Evolutionary conservation across 2,797 vertebrate genomes (phyloP).

Genomic region (Gallirallus australis): DNA sequence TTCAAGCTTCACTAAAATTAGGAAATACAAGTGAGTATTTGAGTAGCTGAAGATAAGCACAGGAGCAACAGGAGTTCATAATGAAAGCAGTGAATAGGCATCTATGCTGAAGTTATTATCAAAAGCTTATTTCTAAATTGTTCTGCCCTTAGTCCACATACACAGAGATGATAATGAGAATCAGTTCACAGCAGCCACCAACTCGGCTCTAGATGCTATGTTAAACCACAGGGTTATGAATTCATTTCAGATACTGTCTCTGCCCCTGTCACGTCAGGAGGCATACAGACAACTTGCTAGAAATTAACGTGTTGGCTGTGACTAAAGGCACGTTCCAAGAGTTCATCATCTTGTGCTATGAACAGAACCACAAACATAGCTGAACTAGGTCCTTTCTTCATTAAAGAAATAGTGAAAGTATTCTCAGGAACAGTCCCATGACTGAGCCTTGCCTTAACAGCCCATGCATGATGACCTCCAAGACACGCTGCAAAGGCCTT

Average conservation of each 20-base stretch:
- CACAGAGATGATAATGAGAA: not conserved
- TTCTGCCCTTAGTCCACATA: not conserved
- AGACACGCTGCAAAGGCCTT: conserved; percentile 17
- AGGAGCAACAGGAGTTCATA: not conserved
- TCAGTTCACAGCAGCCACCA: not conserved
- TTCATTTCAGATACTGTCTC: not conserved
- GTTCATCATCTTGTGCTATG: not conserved
- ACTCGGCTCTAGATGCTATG: not conserved
- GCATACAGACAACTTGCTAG: not conserved
- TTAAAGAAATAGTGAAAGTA: conserved; percentile 48
- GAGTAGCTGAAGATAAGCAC: not conserved
- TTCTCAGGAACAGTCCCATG: conserved; percentile 52
- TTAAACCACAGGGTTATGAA: not conserved
- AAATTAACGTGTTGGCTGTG: not conserved
- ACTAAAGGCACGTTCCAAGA: not conserved
- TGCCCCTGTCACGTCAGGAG: not conserved
- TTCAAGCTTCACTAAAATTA: not conserved
- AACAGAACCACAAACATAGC: not conserved
- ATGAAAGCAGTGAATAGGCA: not conserved
- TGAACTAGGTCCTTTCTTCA: conserved; percentile 39
- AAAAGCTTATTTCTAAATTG: not conserved
- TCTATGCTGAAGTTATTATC: not conserved
- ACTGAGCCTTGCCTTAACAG: conserved; percentile 58
- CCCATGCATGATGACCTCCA: conserved; percentile 58
- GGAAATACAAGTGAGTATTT: not conserved